Base-by-base conservation (phyloP, 2,113 vertebrate species). In the Seriola aureovittata region DNA sequence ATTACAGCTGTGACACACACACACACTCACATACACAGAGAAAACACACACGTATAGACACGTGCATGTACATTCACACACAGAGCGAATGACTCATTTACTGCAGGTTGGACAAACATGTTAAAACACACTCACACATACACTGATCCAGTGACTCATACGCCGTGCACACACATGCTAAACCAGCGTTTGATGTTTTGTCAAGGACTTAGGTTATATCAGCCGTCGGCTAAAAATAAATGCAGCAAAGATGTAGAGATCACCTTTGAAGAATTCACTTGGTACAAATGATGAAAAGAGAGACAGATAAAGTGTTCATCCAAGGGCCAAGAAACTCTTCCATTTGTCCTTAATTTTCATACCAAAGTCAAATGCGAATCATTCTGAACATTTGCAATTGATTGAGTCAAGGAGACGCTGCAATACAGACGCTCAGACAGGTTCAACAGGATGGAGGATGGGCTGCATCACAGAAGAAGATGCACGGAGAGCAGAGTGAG, bases 51-150 rank as follows among this genome's bases (percentile, higher is more conserved):
- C 7, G 36, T 64, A 78, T 48, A 62, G 65, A 86, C 75, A 82
- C 23, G 71, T 63, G 50, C 52, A 46, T 77, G 78, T 76, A 66
- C 65, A 71, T 68, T 83, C 67, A 60, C 65, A 57, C 81, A 81
- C 67, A 57, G 44, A 83, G 77, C 25, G 78, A 90, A 75, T 91
- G 82, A 93, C 38, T 93, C 75, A 88, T 86, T 89, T 84, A 81
- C 54, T 86, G 85, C 80, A 89, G 85, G 82, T 92, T 89, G 86
- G 90, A 89, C 87, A 88, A 87, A 91, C 91, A 87, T 93, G 93
- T 92, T 92, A 89, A 91, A 92, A 94, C 91, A 90, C 80, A 85
- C 64, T 76, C 71, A 66, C 83, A 80, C 84, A 85, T 75, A 85
- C 48, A 70, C 89, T 82, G 88, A 89, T 93, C 81, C 81, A 83